A percentile compares a stretch with the other conserved stretches of the same genome.
These are phyloP conservation scores for Platorchestia sp. DNA, from an alignment of 1,140 invertebrate genomes.

Conservation along the genomic window DNA sequence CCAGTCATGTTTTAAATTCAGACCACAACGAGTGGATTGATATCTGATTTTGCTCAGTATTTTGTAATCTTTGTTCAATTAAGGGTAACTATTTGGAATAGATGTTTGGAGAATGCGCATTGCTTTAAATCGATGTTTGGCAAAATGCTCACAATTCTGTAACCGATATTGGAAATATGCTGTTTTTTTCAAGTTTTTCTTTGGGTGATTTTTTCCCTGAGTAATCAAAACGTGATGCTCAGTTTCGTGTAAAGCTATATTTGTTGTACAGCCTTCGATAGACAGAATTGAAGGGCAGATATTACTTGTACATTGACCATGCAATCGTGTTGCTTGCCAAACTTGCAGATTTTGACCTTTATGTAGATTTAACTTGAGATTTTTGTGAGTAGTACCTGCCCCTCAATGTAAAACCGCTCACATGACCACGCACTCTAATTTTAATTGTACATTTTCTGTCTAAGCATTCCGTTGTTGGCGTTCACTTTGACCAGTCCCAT, in stretches of 20 bases:
- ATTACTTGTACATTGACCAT: neutral
- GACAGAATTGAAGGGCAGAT: neutral
- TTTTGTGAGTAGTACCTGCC: neutral
- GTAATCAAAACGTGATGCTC: neutral
- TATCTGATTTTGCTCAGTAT: too few species aligned
- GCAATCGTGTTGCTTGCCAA: neutral
- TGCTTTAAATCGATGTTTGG: neutral
- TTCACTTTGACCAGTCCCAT: neutral
- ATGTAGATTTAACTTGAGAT: neutral
- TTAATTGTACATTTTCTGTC: neutral
- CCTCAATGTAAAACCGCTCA: neutral
- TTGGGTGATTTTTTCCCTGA: too few species aligned
- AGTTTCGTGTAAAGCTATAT: neutral
- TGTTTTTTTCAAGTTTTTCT: neutral
- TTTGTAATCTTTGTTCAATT: too few species aligned
- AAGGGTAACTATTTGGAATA: neutral
- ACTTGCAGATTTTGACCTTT: neutral
- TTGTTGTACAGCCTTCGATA: neutral
- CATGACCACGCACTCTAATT: neutral
- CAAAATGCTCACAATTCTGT: neutral
- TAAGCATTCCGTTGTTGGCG: neutral
- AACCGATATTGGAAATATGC: too few species aligned
- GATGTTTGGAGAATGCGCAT: too few species aligned
- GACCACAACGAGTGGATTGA: too few species aligned
- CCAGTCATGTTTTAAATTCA: too few species aligned